Conservation (phyloP, 2,113 vertebrate species). For the Hipposideros armiger region DNA sequence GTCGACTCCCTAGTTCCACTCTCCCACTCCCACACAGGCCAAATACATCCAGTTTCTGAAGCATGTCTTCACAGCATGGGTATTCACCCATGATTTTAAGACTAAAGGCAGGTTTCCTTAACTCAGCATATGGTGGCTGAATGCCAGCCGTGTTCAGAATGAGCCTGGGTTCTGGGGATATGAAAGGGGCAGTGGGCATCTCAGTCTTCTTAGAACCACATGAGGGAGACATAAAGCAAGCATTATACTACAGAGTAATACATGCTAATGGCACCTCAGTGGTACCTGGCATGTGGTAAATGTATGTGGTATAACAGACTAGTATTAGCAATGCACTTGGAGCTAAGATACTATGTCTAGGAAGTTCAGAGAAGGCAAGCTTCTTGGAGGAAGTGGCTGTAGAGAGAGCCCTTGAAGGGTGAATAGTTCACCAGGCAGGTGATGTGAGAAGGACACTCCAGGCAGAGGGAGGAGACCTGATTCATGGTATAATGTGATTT, state of each 20-base stretch:
- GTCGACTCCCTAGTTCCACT: not conserved
- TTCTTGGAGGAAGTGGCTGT: not conserved
- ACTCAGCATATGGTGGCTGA: not conserved
- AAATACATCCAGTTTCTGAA: not conserved
- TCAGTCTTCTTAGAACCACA: not conserved
- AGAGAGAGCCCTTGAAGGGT: not conserved
- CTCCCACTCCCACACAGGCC: not conserved
- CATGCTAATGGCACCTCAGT: not conserved
- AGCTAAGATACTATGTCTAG: not conserved
- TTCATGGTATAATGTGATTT: not conserved
- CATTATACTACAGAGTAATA: too few species aligned
- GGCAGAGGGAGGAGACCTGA: not conserved
- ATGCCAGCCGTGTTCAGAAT: not conserved
- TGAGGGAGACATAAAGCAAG: not conserved
- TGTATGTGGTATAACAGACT: not conserved
- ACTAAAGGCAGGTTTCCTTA: not conserved
- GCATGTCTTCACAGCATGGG: not conserved
- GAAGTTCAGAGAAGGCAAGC: not conserved
- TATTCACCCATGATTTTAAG: not conserved
- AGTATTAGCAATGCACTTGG: not conserved
- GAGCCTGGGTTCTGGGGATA: not conserved
- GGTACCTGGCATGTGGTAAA: accelerated
- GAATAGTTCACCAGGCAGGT: not conserved
- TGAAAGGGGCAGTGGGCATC: not conserved
- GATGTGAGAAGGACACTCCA: not conserved